These are phyloP conservation scores for Aleiodes leptofemur DNA, from an alignment of 2,888 invertebrate genomes.

Conservation along the genomic window DNA sequence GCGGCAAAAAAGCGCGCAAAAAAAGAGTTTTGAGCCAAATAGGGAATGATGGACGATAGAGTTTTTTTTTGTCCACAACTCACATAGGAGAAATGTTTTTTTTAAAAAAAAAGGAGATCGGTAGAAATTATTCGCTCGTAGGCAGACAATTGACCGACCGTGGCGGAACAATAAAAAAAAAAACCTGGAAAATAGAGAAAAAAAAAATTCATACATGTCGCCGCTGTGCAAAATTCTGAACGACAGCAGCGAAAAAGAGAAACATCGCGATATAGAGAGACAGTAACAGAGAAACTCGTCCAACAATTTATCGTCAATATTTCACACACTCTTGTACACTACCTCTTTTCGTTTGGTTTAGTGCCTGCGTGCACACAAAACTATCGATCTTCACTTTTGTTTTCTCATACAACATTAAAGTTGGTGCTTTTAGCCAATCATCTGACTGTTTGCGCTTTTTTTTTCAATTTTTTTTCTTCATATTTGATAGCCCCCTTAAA, in stretches of 20 bases:
- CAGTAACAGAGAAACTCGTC: neutral
- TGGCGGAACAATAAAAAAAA: conserved; percentile 24
- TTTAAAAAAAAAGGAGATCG: conserved; percentile 17
- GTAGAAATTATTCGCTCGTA: conserved; percentile 45
- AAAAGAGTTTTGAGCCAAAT: neutral
- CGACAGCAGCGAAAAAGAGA: conserved; percentile 29
- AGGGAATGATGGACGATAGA: conserved; percentile 40
- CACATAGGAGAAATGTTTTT: conserved; percentile 27
- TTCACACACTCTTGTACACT: conserved; percentile 37
- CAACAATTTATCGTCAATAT: conserved; percentile 43
- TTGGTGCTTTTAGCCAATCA: conserved; percentile 18
- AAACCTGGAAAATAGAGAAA: conserved; percentile 15
- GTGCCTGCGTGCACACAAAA: conserved; percentile 23
- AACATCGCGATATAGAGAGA: neutral
- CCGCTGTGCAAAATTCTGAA: conserved; percentile 21
- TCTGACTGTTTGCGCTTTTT: conserved; percentile 2
- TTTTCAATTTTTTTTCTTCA: neutral
- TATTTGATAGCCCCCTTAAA: neutral
- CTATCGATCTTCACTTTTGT: conserved; percentile 24
- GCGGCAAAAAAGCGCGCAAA: neutral
- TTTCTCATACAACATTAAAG: conserved; percentile 23
- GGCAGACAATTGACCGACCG: conserved; percentile 44
- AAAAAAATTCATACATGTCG: conserved; percentile 42
- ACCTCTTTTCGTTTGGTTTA: conserved; percentile 22
- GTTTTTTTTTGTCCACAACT: conserved; percentile 28